Evolutionary conservation across 2,888 invertebrate species (phyloP).

Genomic region (Agapostemon virescens): DNA sequence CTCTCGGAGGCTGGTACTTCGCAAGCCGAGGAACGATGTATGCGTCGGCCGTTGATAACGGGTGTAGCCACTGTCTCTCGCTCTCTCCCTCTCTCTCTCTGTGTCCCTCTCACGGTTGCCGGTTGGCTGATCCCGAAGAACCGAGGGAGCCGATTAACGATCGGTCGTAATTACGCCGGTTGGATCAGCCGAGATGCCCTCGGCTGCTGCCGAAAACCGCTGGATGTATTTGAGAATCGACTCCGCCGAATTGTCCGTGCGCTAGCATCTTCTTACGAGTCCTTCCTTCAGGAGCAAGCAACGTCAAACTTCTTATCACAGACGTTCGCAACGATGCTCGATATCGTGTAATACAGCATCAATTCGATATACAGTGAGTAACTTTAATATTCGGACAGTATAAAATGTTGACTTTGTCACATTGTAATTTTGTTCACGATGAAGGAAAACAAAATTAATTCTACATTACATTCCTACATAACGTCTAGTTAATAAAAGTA

Average conservation of each 20-base stretch:
- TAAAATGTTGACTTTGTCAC: too few relatives aligned
- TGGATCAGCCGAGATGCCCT: not conserved
- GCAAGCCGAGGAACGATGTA: slow-evolving; percentile 48
- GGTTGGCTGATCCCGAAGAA: slow-evolving; percentile 1
- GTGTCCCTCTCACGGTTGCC: not conserved
- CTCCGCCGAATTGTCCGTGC: not conserved
- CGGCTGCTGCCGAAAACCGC: slow-evolving; percentile 6
- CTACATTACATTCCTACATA: too few relatives aligned
- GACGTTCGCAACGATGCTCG: not conserved
- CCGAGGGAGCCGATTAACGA: slow-evolving; percentile 46
- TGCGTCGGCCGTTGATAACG: slow-evolving; percentile 54
- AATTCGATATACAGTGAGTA: too few relatives aligned
- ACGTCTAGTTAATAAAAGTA: too few relatives aligned
- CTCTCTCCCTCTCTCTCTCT: too few relatives aligned
- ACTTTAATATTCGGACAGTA: too few relatives aligned
- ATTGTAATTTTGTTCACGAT: too few relatives aligned
- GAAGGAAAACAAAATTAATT: too few relatives aligned
- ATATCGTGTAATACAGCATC: too few relatives aligned
- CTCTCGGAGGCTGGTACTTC: slow-evolving; percentile 42
- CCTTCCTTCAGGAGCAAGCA: not conserved
- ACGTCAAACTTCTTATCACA: not conserved
- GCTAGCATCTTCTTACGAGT: not conserved
- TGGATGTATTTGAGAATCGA: not conserved
- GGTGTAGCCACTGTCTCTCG: not conserved
- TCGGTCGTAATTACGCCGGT: slow-evolving; percentile 40